Conservation (phyloP, 92 coral and sea anemone species). For the Meandrina meandrites region DNA sequence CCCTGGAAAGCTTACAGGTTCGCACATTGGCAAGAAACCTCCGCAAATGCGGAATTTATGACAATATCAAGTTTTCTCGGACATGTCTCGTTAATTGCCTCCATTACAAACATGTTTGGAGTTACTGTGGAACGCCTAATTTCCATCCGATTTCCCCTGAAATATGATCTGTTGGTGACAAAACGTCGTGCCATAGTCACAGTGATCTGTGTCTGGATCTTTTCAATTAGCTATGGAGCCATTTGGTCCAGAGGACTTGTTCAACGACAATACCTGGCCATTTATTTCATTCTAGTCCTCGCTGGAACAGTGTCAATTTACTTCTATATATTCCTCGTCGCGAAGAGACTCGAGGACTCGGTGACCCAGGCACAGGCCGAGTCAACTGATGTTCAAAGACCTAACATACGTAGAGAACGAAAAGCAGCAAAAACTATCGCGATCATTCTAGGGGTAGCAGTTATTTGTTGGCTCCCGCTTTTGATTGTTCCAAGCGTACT, state of each 20-base stretch:
- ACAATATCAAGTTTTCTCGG: slow-evolving; percentile 41
- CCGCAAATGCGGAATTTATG: background rate
- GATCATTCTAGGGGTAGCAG: slow-evolving; percentile 34
- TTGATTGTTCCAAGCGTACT: slow-evolving; percentile 18
- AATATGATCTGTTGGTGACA: slow-evolving; percentile 43
- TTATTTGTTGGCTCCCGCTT: slow-evolving; percentile 37
- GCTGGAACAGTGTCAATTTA: slow-evolving; percentile 50
- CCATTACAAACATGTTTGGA: slow-evolving; percentile 67
- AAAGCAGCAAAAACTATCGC: slow-evolving; percentile 53
- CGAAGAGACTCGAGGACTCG: slow-evolving; percentile 43
- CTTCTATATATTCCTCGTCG: slow-evolving; percentile 38
- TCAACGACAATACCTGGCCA: background rate
- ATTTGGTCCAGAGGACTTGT: slow-evolving; percentile 15
- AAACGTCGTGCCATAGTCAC: slow-evolving; percentile 28
- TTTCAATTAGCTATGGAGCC: slow-evolving; percentile 29
- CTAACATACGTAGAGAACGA: slow-evolving; percentile 4
- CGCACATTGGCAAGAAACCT: background rate
- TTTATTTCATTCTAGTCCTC: slow-evolving; percentile 28
- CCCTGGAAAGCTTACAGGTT: slow-evolving; percentile 48
- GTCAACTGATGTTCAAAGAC: background rate
- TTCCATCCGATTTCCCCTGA: slow-evolving; percentile 55
- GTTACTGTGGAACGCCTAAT: slow-evolving; percentile 72
- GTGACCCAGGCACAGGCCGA: background rate
- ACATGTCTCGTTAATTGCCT: slow-evolving; percentile 55
- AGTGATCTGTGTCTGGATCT: slow-evolving; percentile 44